Evolutionary conservation across 23 tunicate genomes (phyloP).

Genomic region (Phallusia fumigata): DNA sequence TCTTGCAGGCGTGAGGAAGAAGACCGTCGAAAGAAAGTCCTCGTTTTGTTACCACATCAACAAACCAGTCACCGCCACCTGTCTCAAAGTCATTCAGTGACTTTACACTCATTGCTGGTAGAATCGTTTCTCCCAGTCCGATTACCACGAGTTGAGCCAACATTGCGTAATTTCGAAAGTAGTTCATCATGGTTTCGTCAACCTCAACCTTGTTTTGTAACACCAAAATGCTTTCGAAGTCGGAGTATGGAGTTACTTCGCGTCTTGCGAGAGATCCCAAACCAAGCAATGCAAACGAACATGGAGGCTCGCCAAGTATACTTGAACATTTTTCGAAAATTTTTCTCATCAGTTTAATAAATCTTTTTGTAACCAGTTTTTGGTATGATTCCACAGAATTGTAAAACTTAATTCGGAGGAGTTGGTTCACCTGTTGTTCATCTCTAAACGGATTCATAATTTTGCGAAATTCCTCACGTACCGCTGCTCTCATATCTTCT

Average conservation of each 20-base stretch:
- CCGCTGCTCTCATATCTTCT: not conserved
- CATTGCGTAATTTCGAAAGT: slow-evolving; percentile 22
- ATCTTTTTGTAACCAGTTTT: not conserved
- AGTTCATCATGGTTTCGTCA: not conserved
- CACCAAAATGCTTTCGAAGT: slow-evolving; percentile 19
- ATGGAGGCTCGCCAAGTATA: slow-evolving; percentile 29
- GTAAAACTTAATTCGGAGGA: not conserved
- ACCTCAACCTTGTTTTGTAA: not conserved
- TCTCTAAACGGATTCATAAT: not conserved
- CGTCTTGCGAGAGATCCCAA: slow-evolving; percentile 28
- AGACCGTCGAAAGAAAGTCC: slow-evolving; percentile 34
- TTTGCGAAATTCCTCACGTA: not conserved
- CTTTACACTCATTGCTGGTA: slow-evolving; percentile 13
- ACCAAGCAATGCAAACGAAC: slow-evolving; percentile 25
- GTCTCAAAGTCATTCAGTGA: slow-evolving; percentile 15
- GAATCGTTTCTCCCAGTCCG: slow-evolving; percentile 30
- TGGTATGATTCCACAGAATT: not conserved
- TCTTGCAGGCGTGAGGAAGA: slow-evolving; percentile 32
- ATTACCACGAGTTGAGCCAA: slow-evolving; percentile 23
- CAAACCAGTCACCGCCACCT: slow-evolving; percentile 22
- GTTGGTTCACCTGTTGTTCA: not conserved
- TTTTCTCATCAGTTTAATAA: not conserved
- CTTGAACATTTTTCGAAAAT: not conserved
- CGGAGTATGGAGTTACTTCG: slow-evolving; percentile 28
- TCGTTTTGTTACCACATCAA: slow-evolving; percentile 10